These are phyloP conservation scores for Mormyrus iriodes DNA, from an alignment of 2,113 vertebrate species.

Conservation along the genomic window DNA sequence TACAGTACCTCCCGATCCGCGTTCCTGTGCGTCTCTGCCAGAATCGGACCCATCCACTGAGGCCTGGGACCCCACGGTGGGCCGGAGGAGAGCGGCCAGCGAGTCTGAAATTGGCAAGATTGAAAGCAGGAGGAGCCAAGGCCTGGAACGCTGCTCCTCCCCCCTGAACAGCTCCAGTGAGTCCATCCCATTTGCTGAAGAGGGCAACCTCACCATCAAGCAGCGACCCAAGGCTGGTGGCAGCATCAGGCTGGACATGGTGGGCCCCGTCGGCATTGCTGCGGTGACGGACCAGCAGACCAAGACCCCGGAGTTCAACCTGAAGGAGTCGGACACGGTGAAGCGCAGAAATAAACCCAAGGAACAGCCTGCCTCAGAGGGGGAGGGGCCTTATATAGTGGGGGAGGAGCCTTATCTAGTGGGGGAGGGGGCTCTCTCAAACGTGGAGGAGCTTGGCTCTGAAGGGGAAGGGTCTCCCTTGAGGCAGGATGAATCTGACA, in stretches of 20 bases:
- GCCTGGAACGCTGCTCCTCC: slow-evolving; percentile 30
- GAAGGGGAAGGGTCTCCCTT: slow-evolving; percentile 42
- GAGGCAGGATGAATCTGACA: neutral
- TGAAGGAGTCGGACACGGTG: slow-evolving; percentile 89
- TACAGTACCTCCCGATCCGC: neutral
- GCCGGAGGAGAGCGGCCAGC: slow-evolving; percentile 62
- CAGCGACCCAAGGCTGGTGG: slow-evolving; percentile 73
- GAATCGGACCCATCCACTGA: neutral
- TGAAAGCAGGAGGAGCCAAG: slow-evolving; percentile 39
- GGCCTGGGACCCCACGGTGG: slow-evolving; percentile 35
- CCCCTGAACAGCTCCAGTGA: slow-evolving; percentile 69
- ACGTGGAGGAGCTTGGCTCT: slow-evolving; percentile 42
- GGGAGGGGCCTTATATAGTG: slow-evolving; percentile 26
- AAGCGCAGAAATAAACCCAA: slow-evolving; percentile 79
- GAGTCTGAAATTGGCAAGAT: slow-evolving; percentile 66
- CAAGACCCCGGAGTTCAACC: slow-evolving; percentile 75
- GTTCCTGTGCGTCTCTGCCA: slow-evolving; percentile 24
- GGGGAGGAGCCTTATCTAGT: slow-evolving; percentile 49
- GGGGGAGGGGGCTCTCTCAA: slow-evolving; percentile 35
- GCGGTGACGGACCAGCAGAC: slow-evolving; percentile 38
- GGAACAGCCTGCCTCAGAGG: slow-evolving; percentile 48
- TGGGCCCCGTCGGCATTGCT: slow-evolving; percentile 19
- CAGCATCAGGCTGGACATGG: slow-evolving; percentile 39
- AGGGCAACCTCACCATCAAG: slow-evolving; percentile 91
- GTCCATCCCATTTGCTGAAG: slow-evolving; percentile 85